phyloP scores from a whole-genome alignment of 1,140 invertebrate genomes.

The Steinernema khuongi region DNA sequence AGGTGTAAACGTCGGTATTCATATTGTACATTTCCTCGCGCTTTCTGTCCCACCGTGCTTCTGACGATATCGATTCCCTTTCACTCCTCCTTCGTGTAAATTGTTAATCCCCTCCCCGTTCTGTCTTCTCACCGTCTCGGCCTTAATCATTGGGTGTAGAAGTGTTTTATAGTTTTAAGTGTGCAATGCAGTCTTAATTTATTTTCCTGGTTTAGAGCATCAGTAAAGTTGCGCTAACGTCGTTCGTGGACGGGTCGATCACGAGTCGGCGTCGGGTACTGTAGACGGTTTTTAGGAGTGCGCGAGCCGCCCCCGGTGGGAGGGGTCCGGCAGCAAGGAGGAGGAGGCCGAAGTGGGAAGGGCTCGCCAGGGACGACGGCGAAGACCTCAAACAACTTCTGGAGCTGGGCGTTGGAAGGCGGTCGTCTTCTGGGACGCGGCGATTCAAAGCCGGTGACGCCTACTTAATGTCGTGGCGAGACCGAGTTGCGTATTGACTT shows the following conservation, averaged over 20 bases:
- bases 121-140: no score
- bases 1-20: background rate
- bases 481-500: background rate
- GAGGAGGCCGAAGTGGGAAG: background rate
- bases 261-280: background rate
- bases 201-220: background rate
- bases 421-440: background rate
- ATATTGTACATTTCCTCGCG: no score
- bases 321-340: background rate
- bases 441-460: conserved; percentile 2
- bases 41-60: no score
- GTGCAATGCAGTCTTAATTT: conserved; percentile 13
- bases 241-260: background rate
- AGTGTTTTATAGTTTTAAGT: no score
- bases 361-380: background rate
- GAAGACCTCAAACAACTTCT: background rate
- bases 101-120: no score
- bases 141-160: no score
- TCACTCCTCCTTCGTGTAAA: no score
- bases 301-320: no score
- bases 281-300: background rate
- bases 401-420: background rate
- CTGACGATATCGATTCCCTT: no score
- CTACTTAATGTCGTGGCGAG: background rate
- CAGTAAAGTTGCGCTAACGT: background rate